phyloP scores from a whole-genome alignment of 1,140 invertebrate species.

The Stenopsyche tienmushanensis region DNA sequence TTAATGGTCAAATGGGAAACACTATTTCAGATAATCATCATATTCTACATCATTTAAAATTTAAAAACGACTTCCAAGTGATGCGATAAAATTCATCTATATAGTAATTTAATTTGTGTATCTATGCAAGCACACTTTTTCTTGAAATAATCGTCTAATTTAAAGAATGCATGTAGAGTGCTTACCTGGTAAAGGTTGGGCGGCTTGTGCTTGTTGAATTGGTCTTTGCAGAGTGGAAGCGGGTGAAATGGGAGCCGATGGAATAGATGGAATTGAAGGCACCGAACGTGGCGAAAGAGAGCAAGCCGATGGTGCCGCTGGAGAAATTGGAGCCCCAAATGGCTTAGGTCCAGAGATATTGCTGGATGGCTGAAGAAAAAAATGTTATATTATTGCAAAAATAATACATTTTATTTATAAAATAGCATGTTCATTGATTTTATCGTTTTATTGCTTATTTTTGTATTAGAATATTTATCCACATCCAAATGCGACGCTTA shows the following conservation, averaged over 20 bases:
- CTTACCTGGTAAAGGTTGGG: conserved; percentile 52
- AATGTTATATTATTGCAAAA: conserved; percentile 5
- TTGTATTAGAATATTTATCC: no score
- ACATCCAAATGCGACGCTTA: no score
- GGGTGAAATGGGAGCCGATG: conserved; percentile 54
- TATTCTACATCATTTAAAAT: no score
- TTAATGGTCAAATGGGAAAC: no score
- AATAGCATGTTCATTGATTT: no score
- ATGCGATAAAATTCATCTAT: no score
- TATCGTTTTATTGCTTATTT: no score
- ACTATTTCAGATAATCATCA: no score
- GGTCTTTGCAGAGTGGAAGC: conserved; percentile 48
- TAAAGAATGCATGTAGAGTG: conserved; percentile 54
- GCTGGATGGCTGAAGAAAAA: conserved; percentile 50
- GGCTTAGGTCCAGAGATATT: conserved; percentile 62
- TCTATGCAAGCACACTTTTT: background rate
- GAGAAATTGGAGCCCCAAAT: conserved; percentile 56
- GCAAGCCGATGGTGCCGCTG: conserved; percentile 48
- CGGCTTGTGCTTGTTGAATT: conserved; percentile 42
- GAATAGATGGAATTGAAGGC: conserved; percentile 51
- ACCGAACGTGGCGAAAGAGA: conserved; percentile 51
- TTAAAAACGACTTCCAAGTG: no score
- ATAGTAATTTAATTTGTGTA: conserved; percentile 4
- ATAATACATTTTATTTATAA: no score
- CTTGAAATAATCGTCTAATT: conserved; percentile 3